phyloP scores from a whole-genome alignment of 2,888 invertebrate genomes.

The Herminia tarsipennalis region DNA sequence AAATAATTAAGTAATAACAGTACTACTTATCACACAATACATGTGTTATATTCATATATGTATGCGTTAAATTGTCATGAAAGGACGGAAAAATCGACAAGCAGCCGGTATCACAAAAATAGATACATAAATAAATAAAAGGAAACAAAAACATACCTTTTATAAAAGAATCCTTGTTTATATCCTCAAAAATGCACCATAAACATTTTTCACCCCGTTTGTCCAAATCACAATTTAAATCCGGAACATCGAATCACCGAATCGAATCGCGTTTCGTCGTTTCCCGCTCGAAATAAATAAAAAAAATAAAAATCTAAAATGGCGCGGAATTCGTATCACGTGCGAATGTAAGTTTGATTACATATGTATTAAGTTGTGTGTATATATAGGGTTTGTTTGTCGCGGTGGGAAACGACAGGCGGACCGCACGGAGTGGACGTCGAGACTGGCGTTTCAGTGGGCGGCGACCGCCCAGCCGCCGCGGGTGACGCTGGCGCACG shows the following conservation, averaged over 20 bases:
- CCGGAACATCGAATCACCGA: conserved; percentile 55
- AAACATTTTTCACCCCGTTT: conserved; percentile 57
- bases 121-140: conserved; percentile 2
- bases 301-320: conserved; percentile 45
- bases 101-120: neutral
- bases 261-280: conserved; percentile 62
- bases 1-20: conserved; percentile 9
- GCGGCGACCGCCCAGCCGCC: conserved; percentile 72
- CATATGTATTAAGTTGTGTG: conserved; percentile 26
- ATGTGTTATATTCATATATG: too few relatives aligned
- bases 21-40: conserved; percentile 15
- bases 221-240: conserved; percentile 65
- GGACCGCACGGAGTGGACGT: conserved; percentile 86
- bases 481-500: conserved; percentile 56
- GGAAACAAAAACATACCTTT: conserved; percentile 44
- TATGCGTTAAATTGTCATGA: too few relatives aligned
- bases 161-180: conserved; percentile 64
- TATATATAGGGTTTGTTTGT: conserved; percentile 51
- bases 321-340: conserved; percentile 45
- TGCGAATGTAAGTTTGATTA: conserved; percentile 46
- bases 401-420: conserved; percentile 76
- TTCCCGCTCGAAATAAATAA: conserved; percentile 57
- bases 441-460: conserved; percentile 83
- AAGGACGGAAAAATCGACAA: neutral
- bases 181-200: conserved; percentile 62